Evolutionary conservation across 1,140 invertebrate species (phyloP).

Genomic region (Propsilocerus akamusi): DNA sequence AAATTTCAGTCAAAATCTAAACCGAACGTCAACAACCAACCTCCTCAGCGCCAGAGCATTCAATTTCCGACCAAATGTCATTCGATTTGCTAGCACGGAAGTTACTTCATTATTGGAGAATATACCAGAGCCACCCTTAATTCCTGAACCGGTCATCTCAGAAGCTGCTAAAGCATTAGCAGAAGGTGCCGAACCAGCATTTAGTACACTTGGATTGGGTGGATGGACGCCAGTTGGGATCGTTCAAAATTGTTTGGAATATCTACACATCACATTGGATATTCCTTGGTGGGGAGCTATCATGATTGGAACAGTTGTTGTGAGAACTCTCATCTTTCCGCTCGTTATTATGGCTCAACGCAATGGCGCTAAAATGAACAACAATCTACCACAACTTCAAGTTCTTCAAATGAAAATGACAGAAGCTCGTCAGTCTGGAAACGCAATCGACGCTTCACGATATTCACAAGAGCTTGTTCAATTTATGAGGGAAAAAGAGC

Average conservation of each 20-base stretch:
- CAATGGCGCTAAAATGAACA: constrained; percentile 58
- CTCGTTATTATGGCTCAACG: constrained; percentile 59
- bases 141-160: constrained; percentile 20
- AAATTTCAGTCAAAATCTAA: neutral
- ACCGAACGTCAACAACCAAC: neutral
- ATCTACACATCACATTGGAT: constrained; percentile 49
- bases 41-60: neutral
- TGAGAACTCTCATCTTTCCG: constrained; percentile 62
- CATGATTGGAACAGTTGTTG: constrained; percentile 48
- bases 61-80: neutral
- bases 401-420: constrained; percentile 61
- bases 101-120: constrained; percentile 23
- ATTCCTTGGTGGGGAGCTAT: constrained; percentile 87
- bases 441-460: constrained; percentile 54
- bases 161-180: constrained; percentile 26
- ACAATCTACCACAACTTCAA: constrained; percentile 64
- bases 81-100: constrained; percentile 8
- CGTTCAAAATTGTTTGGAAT: constrained; percentile 62
- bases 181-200: constrained; percentile 49
- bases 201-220: constrained; percentile 62
- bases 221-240: constrained; percentile 59
- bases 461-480: constrained; percentile 52
- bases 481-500: constrained; percentile 62
- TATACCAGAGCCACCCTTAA: constrained; percentile 32
- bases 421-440: constrained; percentile 59